Evolutionary conservation across 2,797 vertebrate genomes (phyloP), one percentile per base, ranked within the genome.

Genomic region (Platalea minor): DNA sequence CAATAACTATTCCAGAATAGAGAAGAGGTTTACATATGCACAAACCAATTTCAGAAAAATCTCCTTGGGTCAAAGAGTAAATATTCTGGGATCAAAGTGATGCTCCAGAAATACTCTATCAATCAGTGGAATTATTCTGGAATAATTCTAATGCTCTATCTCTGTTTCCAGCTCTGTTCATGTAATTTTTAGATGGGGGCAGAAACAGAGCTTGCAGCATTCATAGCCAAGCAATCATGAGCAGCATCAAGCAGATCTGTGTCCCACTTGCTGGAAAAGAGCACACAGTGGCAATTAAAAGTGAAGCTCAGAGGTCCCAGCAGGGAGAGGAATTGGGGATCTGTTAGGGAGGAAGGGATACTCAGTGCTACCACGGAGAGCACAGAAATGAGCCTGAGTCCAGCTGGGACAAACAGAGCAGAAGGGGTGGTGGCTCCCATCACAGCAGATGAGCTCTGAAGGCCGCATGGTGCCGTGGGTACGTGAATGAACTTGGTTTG

Each of bases 401-500:
- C 35, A 46, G 26, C 7, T 21, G 21, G 31, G 50, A 46, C 3
- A 69, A 46, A 21, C 20, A 48, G 26, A 77, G 26, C 24, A 81
- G 43, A 41, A 79, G 16, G 9, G 9, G 4, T 59, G 16, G 39
- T 60, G 41, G 35, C 26, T 91, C 11, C 50, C 45, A 19, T 54
- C 33, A 35, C 53, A 72, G 28, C 11, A 41, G 41, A 69, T 33
- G 19, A 61, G 43, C 19, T 70, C 43, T 57, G 67, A 68, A 67
- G 51, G 31, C 14, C 2, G 0, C 25, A 3, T 0, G 3, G 26
- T 67, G n/a, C 59, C 45, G 28, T 33, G 31, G 17, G 48, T 43
- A 61, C 0, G 4, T 28, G 61, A 61, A 57, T 12, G 33, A 57
- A 28, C 31, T 26, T 54, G 17, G 14, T 69, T 31, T 65, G 82